These are phyloP conservation scores for Periphyllus acericola DNA, from an alignment of 2,888 invertebrate species.

Conservation along the genomic window DNA sequence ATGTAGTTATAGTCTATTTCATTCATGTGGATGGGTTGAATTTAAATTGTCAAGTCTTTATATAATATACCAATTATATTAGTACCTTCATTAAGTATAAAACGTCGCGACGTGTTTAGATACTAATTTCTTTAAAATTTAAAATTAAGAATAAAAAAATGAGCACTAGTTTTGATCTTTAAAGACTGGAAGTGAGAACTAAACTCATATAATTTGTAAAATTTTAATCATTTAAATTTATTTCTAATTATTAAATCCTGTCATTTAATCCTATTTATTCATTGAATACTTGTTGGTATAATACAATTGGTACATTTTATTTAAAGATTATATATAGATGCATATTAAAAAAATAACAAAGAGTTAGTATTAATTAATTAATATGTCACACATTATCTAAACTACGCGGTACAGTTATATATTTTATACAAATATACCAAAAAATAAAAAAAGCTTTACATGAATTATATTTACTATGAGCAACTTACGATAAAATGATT, in stretches of 20 bases:
- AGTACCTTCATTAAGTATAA: no score
- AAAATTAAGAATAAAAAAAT: not conserved
- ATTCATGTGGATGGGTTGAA: not conserved
- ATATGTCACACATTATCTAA: not conserved
- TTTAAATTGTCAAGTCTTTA: not conserved
- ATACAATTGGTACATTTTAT: not conserved
- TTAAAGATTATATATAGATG: no score
- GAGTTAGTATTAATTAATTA: not conserved
- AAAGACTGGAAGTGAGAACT: not conserved
- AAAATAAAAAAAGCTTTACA: not conserved
- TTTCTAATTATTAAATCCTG: not conserved
- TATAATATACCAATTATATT: not conserved
- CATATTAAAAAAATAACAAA: not conserved
- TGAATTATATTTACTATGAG: not conserved
- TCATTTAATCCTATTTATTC: not conserved
- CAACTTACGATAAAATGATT: not conserved
- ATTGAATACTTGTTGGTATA: not conserved
- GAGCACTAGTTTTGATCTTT: no score
- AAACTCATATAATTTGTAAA: not conserved
- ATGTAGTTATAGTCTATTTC: no score
- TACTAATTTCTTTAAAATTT: no score
- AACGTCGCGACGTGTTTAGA: no score
- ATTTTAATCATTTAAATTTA: not conserved
- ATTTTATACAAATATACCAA: no score
- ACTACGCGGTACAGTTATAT: no score